Evolutionary conservation across 2,888 invertebrate species (phyloP).

Genomic region (Mamestra brassicae): DNA sequence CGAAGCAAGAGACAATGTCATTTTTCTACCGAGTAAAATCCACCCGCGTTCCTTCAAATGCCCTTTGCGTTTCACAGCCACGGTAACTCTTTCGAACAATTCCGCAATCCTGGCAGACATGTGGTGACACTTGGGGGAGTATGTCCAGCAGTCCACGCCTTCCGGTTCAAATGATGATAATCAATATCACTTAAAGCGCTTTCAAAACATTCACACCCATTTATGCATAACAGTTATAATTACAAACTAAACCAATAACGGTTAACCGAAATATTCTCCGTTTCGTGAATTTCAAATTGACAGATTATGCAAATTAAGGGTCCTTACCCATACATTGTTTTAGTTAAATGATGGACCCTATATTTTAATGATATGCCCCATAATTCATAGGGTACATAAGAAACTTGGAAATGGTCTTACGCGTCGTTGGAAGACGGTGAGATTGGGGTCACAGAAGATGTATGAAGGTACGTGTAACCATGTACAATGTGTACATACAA

Average conservation of each 20-base stretch:
- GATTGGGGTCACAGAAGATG: slow-evolving; percentile 47
- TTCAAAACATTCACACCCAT: slow-evolving; percentile 31
- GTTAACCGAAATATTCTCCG: slow-evolving; percentile 50
- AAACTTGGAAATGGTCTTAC: slow-evolving; percentile 39
- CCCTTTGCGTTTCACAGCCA: no score
- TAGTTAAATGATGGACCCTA: slow-evolving; percentile 70
- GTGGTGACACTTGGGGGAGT: no score
- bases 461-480: slow-evolving; percentile 30
- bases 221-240: slow-evolving; percentile 57
- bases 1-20: no score
- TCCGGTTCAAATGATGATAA: background rate
- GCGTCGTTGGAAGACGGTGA: slow-evolving; percentile 24
- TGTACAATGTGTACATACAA: background rate
- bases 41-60: no score
- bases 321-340: slow-evolving; percentile 67
- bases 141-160: no score
- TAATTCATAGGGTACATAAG: slow-evolving; percentile 53
- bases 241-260: slow-evolving; percentile 66
- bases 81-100: no score
- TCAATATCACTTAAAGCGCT: background rate
- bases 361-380: slow-evolving; percentile 63
- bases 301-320: slow-evolving; percentile 70
- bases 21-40: no score
- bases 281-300: slow-evolving; percentile 67
- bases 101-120: no score